phyloP scores from a whole-genome alignment of 2,888 invertebrate genomes.

The Eumerus sabulonum region DNA sequence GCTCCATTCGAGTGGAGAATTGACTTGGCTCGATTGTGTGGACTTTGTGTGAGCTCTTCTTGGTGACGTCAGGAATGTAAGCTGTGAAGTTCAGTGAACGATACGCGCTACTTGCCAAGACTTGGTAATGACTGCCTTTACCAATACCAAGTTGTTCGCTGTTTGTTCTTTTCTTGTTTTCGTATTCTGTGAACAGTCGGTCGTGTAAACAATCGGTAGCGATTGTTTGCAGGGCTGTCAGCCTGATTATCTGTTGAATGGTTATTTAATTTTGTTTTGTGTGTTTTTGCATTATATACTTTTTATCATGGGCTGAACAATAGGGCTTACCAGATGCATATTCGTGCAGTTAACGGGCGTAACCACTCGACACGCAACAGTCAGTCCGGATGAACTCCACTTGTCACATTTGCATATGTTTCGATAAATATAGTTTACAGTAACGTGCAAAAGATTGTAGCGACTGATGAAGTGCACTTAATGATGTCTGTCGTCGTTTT shows the following conservation, averaged over 20 bases:
- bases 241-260: not conserved
- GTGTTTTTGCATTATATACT: not conserved
- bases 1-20: slow-evolving; percentile 14
- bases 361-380: slow-evolving; percentile 11
- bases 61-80: slow-evolving; percentile 7
- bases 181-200: not conserved
- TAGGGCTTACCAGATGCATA: not conserved
- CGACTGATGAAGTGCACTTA: no score
- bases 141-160: not conserved
- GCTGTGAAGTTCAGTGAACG: slow-evolving; percentile 23
- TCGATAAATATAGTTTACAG: no score
- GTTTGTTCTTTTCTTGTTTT: no score
- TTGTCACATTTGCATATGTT: no score
- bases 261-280: not conserved
- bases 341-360: slow-evolving; percentile 31
- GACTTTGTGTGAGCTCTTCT: slow-evolving; percentile 8
- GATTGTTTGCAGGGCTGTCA: slow-evolving; percentile 2
- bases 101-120: not conserved
- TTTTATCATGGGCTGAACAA: no score
- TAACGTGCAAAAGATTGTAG: no score
- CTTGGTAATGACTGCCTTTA: slow-evolving; percentile 13
- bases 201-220: slow-evolving; percentile 1
- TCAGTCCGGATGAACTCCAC: slow-evolving; percentile 6
- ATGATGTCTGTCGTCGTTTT: no score
- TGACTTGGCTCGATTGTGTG: not conserved